Percentiles rank a stretch among this genome's conserved stretches.
Evolutionary conservation across 2,888 invertebrate genomes (phyloP).

Genomic region (Acanthoscelides obtectus): DNA sequence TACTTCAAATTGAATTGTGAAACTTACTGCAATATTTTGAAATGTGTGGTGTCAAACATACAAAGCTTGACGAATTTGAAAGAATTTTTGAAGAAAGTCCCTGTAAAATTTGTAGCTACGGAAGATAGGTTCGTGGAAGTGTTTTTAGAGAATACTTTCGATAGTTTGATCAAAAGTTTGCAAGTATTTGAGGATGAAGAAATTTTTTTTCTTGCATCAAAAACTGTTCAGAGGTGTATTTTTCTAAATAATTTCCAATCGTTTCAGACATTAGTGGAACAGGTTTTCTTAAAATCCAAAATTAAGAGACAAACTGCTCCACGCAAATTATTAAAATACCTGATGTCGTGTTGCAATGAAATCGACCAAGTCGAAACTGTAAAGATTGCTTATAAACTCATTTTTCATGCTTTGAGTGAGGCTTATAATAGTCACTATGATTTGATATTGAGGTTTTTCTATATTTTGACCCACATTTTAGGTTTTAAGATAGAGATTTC

Average conservation of each 20-base stretch:
- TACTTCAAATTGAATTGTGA: constrained; percentile 33
- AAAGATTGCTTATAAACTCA: constrained; percentile 29
- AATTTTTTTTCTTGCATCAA: constrained; percentile 25
- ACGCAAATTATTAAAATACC: constrained; percentile 27
- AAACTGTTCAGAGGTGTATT: constrained; percentile 31
- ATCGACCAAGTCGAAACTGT: constrained; percentile 8
- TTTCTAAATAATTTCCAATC: constrained; percentile 28
- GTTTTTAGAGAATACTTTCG: constrained; percentile 21
- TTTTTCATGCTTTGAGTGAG: constrained; percentile 33
- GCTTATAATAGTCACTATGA: constrained; percentile 26
- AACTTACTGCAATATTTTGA: constrained; percentile 30
- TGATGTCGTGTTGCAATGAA: constrained; percentile 18
- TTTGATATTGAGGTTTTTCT: constrained; percentile 31
- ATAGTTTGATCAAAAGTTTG: constrained; percentile 20
- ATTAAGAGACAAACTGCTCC: constrained; percentile 19
- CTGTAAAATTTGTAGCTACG: constrained; percentile 14
- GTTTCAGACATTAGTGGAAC: constrained; percentile 25
- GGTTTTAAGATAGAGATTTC: constrained; percentile 33
- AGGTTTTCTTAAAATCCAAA: constrained; percentile 22
- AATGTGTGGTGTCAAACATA: constrained; percentile 17
- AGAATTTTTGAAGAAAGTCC: constrained; percentile 20
- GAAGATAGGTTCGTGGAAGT: constrained; percentile 13
- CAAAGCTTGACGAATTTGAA: constrained; percentile 6
- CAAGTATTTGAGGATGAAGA: constrained; percentile 20
- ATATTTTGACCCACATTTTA: constrained; percentile 30